Base-by-base conservation (phyloP, 2,113 vertebrate genomes). In the Pleuronectes platessa region DNA sequence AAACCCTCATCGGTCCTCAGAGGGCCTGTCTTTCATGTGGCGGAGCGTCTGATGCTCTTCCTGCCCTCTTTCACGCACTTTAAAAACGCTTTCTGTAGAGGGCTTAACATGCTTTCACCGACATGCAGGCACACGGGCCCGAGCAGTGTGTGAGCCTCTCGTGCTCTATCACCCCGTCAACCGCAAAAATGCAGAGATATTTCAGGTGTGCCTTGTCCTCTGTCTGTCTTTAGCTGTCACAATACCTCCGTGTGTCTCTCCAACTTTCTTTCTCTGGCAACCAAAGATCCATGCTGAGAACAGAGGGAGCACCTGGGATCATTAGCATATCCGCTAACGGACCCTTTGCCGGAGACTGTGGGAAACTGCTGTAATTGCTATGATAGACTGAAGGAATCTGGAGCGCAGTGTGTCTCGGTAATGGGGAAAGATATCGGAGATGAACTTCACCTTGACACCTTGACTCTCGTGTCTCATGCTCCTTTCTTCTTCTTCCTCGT, bases 261-360 rank as follows among this genome's bases (percentile, higher is more conserved):
- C 1, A 3, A 45, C 37, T 85, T 42, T 60, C 74, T 78, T 40
- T 47, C 61, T 76, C 64, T 58, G 68, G 81, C 81, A 80, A 82
- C 69, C 66, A 76, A 76, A 65, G 76, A 82, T 76, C 84, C 86
- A 73, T 91, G 76, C 78, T 65, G 81, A 89, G 84, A 90, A 88
- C 85, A 78, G 76, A 79, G 78, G 78, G 87, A 94, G 94, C 91
- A 94, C 86, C 86, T 89, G 79, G 88, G 90, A 92, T 90, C 89
- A 94, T 94, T 94, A 92, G 86, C 92, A 93, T 93, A 92, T 92
- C 90, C 92, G 91, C 90, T 88, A 87, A 90, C 88, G 87, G 88
- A 79, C 82, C 78, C 82, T 56, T 86, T 61, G 63, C 77, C 27
- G 68, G 80, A 81, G 82, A 91, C 86, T 85, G 71, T 92, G 92